Conservation (phyloP, 2,113 vertebrate species). For the Narcine bancroftii region DNA sequence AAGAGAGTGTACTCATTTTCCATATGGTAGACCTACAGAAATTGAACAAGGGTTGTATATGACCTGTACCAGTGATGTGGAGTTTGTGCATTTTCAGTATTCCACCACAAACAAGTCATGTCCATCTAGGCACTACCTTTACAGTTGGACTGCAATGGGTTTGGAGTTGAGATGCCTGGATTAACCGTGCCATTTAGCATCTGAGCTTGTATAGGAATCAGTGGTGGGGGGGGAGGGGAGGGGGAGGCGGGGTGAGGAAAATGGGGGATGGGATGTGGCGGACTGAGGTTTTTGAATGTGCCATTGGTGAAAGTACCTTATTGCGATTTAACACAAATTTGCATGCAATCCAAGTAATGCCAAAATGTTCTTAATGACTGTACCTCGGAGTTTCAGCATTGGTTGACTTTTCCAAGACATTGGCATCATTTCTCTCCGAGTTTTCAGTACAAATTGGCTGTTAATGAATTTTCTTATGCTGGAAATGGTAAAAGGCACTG, state of each 20-base stretch:
- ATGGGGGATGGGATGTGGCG: no score
- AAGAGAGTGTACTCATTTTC: no score
- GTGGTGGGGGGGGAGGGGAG: no score
- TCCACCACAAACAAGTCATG: no score
- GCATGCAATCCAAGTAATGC: background rate
- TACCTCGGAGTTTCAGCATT: conserved; percentile 57
- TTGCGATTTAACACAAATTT: background rate
- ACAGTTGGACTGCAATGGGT: background rate
- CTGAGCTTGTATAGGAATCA: no score
- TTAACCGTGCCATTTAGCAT: background rate
- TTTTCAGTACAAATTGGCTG: conserved; percentile 65
- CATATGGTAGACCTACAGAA: no score
- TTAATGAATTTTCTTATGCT: conserved; percentile 66
- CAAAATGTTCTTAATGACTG: background rate
- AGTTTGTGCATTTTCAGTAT: no score
- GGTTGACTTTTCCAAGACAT: conserved; percentile 45
- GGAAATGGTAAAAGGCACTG: conserved; percentile 58
- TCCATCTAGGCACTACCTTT: no score
- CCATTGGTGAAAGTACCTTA: background rate
- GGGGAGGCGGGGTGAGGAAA: no score
- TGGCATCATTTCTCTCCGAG: conserved; percentile 48
- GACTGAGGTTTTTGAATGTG: no score
- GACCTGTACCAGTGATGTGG: no score
- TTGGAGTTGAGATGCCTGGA: background rate
- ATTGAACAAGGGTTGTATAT: no score